Evolutionary conservation across 1,140 invertebrate genomes (phyloP).

Genomic region (Phortica variegata): DNA sequence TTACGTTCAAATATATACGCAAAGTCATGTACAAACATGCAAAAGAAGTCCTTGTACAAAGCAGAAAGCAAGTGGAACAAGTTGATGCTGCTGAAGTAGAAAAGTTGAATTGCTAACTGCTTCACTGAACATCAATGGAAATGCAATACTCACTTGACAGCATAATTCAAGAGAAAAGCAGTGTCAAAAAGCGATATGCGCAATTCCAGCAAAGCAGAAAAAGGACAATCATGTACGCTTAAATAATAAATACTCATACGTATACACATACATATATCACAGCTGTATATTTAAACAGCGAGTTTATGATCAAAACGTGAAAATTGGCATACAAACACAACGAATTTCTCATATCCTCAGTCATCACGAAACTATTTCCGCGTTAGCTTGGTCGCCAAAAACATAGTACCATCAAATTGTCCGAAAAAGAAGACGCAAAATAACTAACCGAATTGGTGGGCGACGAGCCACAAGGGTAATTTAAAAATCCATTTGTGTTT

Average conservation of each 20-base stretch:
- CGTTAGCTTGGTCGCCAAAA: too few species aligned
- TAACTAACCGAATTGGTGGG: too few species aligned
- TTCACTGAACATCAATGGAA: slow-evolving; percentile 36
- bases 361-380: too few species aligned
- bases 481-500: slow-evolving; percentile 54
- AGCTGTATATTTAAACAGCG: slow-evolving; percentile 6
- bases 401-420: too few species aligned
- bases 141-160: slow-evolving; percentile 15
- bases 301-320: too few species aligned
- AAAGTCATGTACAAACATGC: too few species aligned
- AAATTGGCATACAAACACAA: neutral
- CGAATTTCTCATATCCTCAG: slow-evolving; percentile 35
- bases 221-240: slow-evolving; percentile 20
- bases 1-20: too few species aligned
- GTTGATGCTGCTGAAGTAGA: too few species aligned
- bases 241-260: slow-evolving; percentile 7
- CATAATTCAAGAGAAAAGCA: slow-evolving; percentile 38
- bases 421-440: too few species aligned
- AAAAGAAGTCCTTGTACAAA: too few species aligned
- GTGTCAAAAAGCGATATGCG: slow-evolving; percentile 24
- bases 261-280: slow-evolving; percentile 8
- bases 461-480: slow-evolving; percentile 50
- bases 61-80: too few species aligned
- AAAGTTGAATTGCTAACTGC: slow-evolving; percentile 17
- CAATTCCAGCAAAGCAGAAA: slow-evolving; percentile 14